These are phyloP conservation scores for Urocynchramus pylzowi DNA, from an alignment of 2,113 vertebrate genomes.

Conservation along the genomic window DNA sequence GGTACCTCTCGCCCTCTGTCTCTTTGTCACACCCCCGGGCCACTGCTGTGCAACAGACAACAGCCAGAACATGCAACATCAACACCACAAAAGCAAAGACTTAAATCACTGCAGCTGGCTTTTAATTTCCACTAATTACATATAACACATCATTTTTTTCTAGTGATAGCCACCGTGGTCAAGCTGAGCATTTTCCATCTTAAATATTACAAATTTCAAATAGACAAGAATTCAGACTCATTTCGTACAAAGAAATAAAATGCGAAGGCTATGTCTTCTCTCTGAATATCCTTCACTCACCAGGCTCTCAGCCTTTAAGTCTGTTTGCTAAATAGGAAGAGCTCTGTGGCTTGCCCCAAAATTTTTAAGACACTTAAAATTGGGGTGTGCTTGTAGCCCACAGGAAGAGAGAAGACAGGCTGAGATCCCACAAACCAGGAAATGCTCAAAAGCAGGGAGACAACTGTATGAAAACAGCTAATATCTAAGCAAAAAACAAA, in stretches of 20 bases:
- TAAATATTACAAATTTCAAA: background rate
- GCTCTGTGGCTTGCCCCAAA: background rate
- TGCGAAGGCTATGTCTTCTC: background rate
- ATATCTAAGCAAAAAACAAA: background rate
- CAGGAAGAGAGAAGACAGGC: background rate
- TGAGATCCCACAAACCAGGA: background rate
- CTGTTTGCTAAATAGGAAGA: background rate
- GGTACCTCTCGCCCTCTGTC: background rate
- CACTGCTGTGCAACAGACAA: rapidly evolving
- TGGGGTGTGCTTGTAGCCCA: background rate
- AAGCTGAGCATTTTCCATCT: background rate
- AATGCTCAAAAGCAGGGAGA: background rate
- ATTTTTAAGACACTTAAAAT: background rate
- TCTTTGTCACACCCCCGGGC: rapidly evolving
- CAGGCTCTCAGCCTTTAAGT: background rate
- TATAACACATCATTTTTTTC: background rate
- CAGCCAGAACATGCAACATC: background rate
- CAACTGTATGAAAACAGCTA: background rate
- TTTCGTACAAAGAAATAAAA: background rate
- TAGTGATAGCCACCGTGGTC: background rate
- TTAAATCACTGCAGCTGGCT: background rate
- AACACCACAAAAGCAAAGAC: background rate
- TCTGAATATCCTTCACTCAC: background rate
- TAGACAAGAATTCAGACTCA: background rate
- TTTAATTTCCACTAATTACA: background rate